These are phyloP conservation scores for Clusia tigrina DNA, from an alignment of 2,888 invertebrate genomes.

Conservation along the genomic window DNA sequence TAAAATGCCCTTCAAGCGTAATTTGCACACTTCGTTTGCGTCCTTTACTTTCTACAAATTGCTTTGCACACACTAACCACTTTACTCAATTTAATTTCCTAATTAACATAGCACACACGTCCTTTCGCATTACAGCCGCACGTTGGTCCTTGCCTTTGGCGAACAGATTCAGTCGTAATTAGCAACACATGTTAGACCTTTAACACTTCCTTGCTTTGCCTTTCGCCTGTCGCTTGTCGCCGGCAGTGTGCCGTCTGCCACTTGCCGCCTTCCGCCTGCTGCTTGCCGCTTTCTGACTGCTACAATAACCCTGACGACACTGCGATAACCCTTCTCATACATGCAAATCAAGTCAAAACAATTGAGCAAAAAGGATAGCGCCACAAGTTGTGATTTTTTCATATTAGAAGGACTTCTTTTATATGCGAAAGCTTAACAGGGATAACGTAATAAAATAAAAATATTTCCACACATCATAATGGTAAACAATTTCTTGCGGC, in stretches of 20 bases:
- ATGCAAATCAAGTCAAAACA: conserved; percentile 56
- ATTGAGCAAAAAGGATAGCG: conserved; percentile 37
- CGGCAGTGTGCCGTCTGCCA: neutral
- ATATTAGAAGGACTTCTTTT: conserved; percentile 25
- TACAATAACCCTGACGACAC: neutral
- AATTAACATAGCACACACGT: conserved; percentile 40
- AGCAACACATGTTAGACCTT: conserved; percentile 49
- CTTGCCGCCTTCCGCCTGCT: neutral
- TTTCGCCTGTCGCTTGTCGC: no score
- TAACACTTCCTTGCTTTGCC: conserved; percentile 25
- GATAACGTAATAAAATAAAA: conserved; percentile 47
- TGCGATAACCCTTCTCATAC: conserved; percentile 28
- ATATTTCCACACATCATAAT: conserved; percentile 39
- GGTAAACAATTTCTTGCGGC: conserved; percentile 23
- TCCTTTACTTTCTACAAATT: neutral
- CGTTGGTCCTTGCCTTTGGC: conserved; percentile 31
- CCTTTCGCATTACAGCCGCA: neutral
- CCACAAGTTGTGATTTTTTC: conserved; percentile 10
- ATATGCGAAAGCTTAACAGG: conserved; percentile 34
- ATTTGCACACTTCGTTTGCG: no score
- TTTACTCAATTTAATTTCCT: conserved; percentile 58
- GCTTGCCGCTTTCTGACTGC: neutral
- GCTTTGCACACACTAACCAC: conserved; percentile 39
- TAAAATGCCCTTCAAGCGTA: neutral
- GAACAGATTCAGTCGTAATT: conserved; percentile 43